Conservation (phyloP, 2,888 invertebrate species). For the Lypha dubia region DNA sequence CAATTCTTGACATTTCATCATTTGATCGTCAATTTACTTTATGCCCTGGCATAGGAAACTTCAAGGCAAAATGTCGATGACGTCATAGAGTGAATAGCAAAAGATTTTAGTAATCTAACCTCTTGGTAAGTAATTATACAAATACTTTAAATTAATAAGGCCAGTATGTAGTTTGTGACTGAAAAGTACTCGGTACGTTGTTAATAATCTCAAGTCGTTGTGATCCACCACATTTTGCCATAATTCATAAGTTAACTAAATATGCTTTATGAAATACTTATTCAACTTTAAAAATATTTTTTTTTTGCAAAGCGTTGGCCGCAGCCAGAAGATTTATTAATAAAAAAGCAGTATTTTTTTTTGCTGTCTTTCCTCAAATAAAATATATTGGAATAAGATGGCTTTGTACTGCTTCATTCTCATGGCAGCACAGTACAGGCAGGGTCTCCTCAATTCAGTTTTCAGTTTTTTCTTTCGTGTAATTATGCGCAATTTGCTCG, state of each 20-base stretch:
- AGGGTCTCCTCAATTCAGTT: constrained; percentile 59
- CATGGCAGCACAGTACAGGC: constrained; percentile 28
- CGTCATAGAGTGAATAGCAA: too few species aligned
- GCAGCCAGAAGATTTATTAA: constrained; percentile 4
- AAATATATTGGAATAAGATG: constrained; percentile 34
- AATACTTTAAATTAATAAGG: too few species aligned
- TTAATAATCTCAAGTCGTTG: background rate
- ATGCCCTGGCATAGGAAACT: too few species aligned
- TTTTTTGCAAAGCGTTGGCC: constrained; percentile 51
- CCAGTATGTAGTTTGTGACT: too few species aligned
- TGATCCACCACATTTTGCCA: background rate
- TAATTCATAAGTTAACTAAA: background rate
- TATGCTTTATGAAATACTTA: background rate
- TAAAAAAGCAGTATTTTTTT: constrained; percentile 2
- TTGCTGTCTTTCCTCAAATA: constrained; percentile 10
- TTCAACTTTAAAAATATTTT: background rate
- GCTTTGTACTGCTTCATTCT: constrained; percentile 22
- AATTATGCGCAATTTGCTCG: constrained; percentile 73
- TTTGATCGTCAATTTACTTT: too few species aligned
- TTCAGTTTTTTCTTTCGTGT: constrained; percentile 44
- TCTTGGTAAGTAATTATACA: too few species aligned
- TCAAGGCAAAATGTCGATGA: too few species aligned
- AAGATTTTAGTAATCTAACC: too few species aligned
- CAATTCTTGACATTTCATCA: too few species aligned
- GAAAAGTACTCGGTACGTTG: too few species aligned